Base-by-base conservation (phyloP, 2,888 invertebrate genomes). In the Magallana nippona region DNA sequence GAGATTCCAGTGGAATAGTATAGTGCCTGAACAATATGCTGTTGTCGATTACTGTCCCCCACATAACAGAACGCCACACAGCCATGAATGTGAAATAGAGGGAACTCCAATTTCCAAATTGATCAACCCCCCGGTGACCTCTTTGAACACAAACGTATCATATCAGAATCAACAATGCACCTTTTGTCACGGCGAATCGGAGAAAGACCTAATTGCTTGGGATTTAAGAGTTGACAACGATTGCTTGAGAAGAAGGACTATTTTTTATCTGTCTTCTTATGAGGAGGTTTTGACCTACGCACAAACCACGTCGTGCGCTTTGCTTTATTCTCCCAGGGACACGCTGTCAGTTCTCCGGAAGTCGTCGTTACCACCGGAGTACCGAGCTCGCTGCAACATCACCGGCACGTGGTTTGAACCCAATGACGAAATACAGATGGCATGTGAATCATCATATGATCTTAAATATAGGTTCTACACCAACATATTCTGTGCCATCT, bases 401-500 rank as follows among this genome's bases (percentile, higher is more conserved):
- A 15, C 71, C 0, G 22, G 13, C 10, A 62, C 62, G 1, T 62
- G 62, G 71, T 27, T 13, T 0, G 22, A 71, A 27, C 15, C 13
- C 11, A 27, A 32, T 11, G 11, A 71, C 0, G 32, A 71, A 11
- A 71, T 71, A 19, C 71, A 71, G 32, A 71, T 15, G 27, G 71
- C 71, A 11, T 71, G 71, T 27, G 71, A 27, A 71, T 71, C 71
- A 0, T 22, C 71, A 1, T 71, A 71, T 13, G 71, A 71, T 5
- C 71, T 71, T 27, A 8, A 13, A 5, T 71, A 71, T 15, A 71
- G 71, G 32, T 22, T 2, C 5, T 71, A 71, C 15, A 27, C 22
- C 27, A 71, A 71, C 27, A 71, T 71, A 27, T 71, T 71, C 32
- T 71, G 71, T 71, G 71, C 71, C 10, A 71, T 71, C 32, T 71